Evolutionary conservation across 1,140 invertebrate species (phyloP), one percentile per base, ranked within the genome.

Genomic region (Chlorops oryzae): DNA sequence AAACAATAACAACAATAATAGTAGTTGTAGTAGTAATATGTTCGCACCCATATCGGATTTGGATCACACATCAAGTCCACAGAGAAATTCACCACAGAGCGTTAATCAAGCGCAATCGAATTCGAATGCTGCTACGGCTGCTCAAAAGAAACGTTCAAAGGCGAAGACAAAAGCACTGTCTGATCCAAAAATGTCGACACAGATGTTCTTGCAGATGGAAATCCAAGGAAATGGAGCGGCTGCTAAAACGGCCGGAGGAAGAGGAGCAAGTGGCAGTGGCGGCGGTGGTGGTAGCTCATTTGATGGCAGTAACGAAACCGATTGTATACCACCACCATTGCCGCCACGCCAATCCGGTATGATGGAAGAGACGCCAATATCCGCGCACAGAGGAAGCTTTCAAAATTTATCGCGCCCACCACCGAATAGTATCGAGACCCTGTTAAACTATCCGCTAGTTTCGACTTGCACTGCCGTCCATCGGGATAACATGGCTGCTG

Each of bases 151-250:
- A 41, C 66, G 69, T 34, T 57, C 58, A 5, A 72, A 72, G 49
- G 50, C 59, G 17, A 72, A 72, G 51, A 62, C 65, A 5, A 72
- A 72, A 57, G 70, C 70, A 5, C 42, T 69, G 0, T 72, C 70
- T 10, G 70, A 72, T 53, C 70, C 70, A n/a, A 72, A 72, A 58
- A 72, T 72, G 69, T 65, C 63, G n/a, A 70, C 69, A 5, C 69
- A 72, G 59, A 63, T 72, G 61, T 72, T 72, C 50, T 42, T 72
- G 35, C 66, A 72, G 64, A 70, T 72, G 69, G 70, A 72, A 57
- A 66, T 59, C 41, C 39, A 50, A 3, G 43, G 47, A 50, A 44
- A 52, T 10, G 27, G 52, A 5, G n/a, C n/a, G n/a, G n/a, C n/a
- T n/a, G n/a, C n/a, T n/a, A n/a, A n/a, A n/a, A 39, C 47, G 18